Conservation (phyloP, 1,140 invertebrate genomes). For the Caenorhabditis brenneri region DNA sequence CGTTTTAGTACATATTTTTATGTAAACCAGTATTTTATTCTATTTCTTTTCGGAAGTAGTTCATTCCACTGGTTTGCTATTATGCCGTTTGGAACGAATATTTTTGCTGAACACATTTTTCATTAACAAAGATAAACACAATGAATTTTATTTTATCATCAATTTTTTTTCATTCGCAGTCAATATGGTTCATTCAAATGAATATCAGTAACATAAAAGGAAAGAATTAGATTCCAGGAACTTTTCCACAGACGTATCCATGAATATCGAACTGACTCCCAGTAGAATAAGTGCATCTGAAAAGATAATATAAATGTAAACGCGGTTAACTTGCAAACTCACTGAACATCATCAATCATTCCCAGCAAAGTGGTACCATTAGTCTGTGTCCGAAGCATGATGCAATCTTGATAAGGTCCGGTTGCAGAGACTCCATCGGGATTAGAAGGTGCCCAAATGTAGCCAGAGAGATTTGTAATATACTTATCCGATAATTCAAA, state of each 20-base stretch:
- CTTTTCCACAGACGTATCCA: background rate
- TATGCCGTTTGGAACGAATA: too few relatives aligned
- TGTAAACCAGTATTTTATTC: too few relatives aligned
- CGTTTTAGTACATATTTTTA: too few relatives aligned
- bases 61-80: too few relatives aligned
- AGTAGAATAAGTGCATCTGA: background rate
- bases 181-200: too few relatives aligned
- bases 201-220: too few relatives aligned
- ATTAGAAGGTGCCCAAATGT: background rate
- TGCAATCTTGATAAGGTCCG: background rate
- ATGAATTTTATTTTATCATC: too few relatives aligned
- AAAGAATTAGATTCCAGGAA: background rate
- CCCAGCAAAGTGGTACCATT: background rate
- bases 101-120: too few relatives aligned
- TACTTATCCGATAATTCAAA: background rate
- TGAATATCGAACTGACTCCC: background rate
- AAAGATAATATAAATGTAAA: too few relatives aligned
- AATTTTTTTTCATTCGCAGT: too few relatives aligned
- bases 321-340: background rate
- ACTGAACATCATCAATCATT: background rate
- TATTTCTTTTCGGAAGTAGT: too few relatives aligned
- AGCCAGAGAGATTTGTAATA: background rate
- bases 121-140: too few relatives aligned
- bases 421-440: background rate
- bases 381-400: background rate